phyloP scores from a whole-genome alignment of 1,140 invertebrate genomes.

The Dolichoris vasculosae region DNA sequence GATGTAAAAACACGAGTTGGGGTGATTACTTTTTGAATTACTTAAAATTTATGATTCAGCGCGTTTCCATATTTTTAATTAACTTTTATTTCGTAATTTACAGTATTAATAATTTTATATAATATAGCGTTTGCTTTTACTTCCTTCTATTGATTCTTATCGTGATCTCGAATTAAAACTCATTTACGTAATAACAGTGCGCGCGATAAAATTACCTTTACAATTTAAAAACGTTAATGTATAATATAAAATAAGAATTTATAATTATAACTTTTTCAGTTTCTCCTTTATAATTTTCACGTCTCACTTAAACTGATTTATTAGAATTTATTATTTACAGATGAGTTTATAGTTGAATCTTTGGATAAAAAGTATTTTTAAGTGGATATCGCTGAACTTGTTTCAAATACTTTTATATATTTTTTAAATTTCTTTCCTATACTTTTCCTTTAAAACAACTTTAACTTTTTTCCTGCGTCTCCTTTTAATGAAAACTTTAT shows the following conservation, averaged over 20 bases:
- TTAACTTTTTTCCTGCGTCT: background rate
- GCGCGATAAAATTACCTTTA: background rate
- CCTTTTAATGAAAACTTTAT: background rate
- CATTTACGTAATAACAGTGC: background rate
- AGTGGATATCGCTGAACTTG: background rate
- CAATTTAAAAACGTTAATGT: background rate
- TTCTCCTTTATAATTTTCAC: background rate
- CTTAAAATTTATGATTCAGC: background rate
- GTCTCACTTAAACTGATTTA: background rate
- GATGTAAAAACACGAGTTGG: background rate
- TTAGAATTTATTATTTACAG: conserved; percentile 22
- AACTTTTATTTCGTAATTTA: background rate
- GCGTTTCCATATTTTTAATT: background rate
- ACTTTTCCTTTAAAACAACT: conserved; percentile 9
- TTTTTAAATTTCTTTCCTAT: background rate
- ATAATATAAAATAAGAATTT: background rate
- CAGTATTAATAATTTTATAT: background rate
- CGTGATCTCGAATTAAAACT: background rate
- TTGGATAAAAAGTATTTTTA: background rate
- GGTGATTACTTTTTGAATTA: background rate
- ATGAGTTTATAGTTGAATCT: background rate
- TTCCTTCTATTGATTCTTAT: background rate
- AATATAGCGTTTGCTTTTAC: background rate
- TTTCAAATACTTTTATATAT: background rate
- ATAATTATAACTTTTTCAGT: background rate